phyloP scores from a whole-genome alignment of 2,888 invertebrate genomes.

The Clitarchus hookeri region DNA sequence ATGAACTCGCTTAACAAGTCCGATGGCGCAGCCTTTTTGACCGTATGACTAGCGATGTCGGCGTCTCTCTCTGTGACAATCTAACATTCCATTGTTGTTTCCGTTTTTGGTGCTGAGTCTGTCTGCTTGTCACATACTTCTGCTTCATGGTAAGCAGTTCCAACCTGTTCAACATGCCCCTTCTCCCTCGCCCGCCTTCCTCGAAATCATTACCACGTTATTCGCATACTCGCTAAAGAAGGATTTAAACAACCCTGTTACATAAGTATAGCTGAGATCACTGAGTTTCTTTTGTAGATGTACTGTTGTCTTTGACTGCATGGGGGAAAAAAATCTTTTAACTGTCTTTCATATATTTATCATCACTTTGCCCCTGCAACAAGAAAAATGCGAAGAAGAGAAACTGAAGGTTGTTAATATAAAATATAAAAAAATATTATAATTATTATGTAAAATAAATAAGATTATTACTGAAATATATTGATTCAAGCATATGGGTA shows the following conservation, averaged over 20 bases:
- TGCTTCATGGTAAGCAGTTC: background rate
- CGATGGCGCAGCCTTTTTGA: background rate
- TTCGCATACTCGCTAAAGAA: background rate
- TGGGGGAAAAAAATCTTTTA: constrained; percentile 25
- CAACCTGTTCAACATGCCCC: background rate
- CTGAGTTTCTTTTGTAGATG: constrained; percentile 17
- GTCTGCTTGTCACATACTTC: constrained; percentile 22
- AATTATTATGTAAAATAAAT: constrained; percentile 42
- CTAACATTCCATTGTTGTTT: constrained; percentile 31
- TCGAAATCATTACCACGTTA: background rate
- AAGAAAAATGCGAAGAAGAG: constrained; percentile 28
- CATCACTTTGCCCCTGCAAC: constrained; percentile 35
- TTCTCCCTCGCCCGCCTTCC: background rate
- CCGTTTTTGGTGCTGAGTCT: constrained; percentile 3
- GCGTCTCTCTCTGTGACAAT: constrained; percentile 41
- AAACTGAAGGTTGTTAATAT: constrained; percentile 41
- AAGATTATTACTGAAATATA: constrained; percentile 41
- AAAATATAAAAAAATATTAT: constrained; percentile 40
- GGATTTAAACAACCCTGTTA: background rate
- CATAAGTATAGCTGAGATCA: background rate
- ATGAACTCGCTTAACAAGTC: background rate
- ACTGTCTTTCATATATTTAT: constrained; percentile 38
- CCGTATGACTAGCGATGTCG: background rate
- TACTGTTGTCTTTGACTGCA: constrained; percentile 32
- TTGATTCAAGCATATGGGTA: constrained; percentile 39